Conservation (phyloP, 2,888 invertebrate genomes). For the Pyrrhia umbra region DNA sequence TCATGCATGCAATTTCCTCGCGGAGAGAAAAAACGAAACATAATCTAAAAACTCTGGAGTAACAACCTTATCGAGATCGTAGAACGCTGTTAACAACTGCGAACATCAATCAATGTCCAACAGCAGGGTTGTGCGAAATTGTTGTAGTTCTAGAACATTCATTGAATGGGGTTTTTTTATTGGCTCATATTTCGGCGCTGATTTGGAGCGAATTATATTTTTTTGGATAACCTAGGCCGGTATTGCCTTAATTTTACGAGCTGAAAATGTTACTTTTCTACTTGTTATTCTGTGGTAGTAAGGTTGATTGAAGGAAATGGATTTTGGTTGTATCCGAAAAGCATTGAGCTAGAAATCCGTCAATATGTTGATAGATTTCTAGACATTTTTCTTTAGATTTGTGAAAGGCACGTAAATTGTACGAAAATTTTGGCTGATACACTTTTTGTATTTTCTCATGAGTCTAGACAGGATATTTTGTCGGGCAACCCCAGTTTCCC, state of each 20-base stretch:
- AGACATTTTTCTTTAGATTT: background rate
- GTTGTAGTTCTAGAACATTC: slow-evolving; percentile 68
- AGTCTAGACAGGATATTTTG: background rate
- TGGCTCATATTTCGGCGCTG: slow-evolving; percentile 42
- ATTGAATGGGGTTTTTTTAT: slow-evolving; percentile 60
- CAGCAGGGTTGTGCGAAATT: slow-evolving; percentile 64
- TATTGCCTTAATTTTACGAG: background rate
- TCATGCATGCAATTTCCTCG: slow-evolving; percentile 64
- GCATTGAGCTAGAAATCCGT: slow-evolving; percentile 27
- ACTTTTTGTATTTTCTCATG: background rate
- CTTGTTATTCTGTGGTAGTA: slow-evolving; percentile 26
- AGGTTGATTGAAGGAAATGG: slow-evolving; percentile 31
- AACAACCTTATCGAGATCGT: slow-evolving; percentile 77
- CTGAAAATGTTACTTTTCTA: background rate
- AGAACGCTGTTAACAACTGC: slow-evolving; percentile 74
- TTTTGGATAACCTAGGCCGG: slow-evolving; percentile 4
- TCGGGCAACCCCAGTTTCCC: background rate
- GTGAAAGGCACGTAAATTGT: background rate
- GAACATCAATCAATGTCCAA: slow-evolving; percentile 77
- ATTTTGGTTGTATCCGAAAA: slow-evolving; percentile 26
- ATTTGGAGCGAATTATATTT: slow-evolving; percentile 27
- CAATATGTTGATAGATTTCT: slow-evolving; percentile 22
- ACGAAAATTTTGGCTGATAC: background rate
- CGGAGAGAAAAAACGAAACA: slow-evolving; percentile 66
- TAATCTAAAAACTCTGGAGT: slow-evolving; percentile 67